Evolutionary conservation across 1,140 invertebrate species (phyloP).

Genomic region (Musca vetustissima): DNA sequence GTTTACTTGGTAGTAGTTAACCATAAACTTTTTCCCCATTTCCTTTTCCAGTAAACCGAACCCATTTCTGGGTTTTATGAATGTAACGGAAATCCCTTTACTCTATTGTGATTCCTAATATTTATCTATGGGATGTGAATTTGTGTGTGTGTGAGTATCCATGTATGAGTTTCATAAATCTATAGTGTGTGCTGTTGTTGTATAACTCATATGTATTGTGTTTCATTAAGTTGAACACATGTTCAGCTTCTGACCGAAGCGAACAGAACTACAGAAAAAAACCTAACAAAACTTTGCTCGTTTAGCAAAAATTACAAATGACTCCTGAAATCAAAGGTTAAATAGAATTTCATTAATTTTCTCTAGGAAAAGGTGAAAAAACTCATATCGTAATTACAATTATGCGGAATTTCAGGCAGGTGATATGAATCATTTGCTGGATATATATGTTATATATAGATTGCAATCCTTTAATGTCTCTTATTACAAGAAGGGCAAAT

Average conservation of each 20-base stretch:
- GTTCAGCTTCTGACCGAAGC: neutral
- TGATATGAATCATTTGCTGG: too few relatives aligned
- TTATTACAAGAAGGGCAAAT: too few relatives aligned
- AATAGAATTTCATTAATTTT: conserved; percentile 15
- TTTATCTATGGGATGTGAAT: too few relatives aligned
- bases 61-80: too few relatives aligned
- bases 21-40: conserved; percentile 5
- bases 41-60: neutral
- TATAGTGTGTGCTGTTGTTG: neutral
- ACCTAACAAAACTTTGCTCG: neutral
- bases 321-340: conserved; percentile 19
- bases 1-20: neutral
- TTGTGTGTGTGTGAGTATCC: neutral
- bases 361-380: too few relatives aligned
- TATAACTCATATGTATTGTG: neutral
- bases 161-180: too few relatives aligned
- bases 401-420: too few relatives aligned
- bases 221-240: conserved; percentile 11
- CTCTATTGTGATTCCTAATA: too few relatives aligned
- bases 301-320: conserved; percentile 17
- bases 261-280: neutral
- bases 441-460: too few relatives aligned
- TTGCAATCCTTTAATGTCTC: too few relatives aligned
- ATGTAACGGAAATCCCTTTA: too few relatives aligned
- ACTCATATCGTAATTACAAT: too few relatives aligned